A percentile compares a stretch with the other conserved stretches of the same genome.
Evolutionary conservation across 2,113 vertebrate genomes (phyloP).

Genomic region (Arothron firmamentum): DNA sequence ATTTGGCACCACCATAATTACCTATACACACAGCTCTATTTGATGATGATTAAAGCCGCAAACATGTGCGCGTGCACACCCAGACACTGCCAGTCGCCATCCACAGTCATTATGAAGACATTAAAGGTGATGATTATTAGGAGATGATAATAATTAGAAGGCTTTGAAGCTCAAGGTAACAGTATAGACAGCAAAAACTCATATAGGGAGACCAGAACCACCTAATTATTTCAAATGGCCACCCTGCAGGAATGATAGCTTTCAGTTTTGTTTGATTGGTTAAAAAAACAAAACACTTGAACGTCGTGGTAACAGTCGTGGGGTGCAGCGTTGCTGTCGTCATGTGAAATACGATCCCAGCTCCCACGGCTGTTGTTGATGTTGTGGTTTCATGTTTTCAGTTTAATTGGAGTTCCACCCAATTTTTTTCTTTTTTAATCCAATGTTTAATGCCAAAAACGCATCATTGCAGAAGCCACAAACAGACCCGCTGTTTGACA

Average conservation of each 20-base stretch:
- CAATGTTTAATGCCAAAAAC: not conserved
- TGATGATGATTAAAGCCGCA: constrained; percentile 71
- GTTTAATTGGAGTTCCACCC: not conserved
- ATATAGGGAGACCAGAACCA: constrained; percentile 47
- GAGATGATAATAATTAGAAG: constrained; percentile 66
- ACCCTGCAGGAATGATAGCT: constrained; percentile 63
- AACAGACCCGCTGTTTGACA: constrained; percentile 4
- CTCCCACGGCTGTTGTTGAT: constrained; percentile 34
- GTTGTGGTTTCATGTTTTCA: constrained; percentile 18
- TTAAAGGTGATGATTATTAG: constrained; percentile 70
- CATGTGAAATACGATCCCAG: constrained; percentile 15
- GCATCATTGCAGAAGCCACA: not conserved
- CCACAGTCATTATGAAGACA: constrained; percentile 55
- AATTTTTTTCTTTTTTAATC: not conserved
- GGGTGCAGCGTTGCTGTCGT: constrained; percentile 18
- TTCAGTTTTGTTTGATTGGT: constrained; percentile 51
- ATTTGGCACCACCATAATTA: constrained; percentile 73
- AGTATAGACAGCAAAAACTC: constrained; percentile 35
- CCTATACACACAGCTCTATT: constrained; percentile 68
- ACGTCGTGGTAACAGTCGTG: constrained; percentile 44
- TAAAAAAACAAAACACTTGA: constrained; percentile 33
- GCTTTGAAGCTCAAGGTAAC: constrained; percentile 60
- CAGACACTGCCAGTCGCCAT: constrained; percentile 65
- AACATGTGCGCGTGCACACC: constrained; percentile 45
- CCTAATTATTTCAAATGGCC: constrained; percentile 67